Percentiles rank a stretch among this genome's conserved stretches.
Evolutionary conservation across 2,888 invertebrate genomes (phyloP).

Genomic region (Aethes cnicana): DNA sequence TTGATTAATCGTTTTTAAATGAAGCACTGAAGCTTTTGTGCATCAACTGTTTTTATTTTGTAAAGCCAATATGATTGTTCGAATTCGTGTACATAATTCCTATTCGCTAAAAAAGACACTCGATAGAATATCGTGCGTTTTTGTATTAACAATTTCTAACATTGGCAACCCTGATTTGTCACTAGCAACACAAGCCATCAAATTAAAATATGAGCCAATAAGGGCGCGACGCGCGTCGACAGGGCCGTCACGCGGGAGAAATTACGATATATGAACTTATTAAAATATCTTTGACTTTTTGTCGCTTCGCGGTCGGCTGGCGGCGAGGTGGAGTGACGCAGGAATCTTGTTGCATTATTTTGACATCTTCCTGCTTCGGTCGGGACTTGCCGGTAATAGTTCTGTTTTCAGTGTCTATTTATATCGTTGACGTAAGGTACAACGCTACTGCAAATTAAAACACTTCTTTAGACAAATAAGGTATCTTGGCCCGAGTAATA

Average conservation of each 20-base stretch:
- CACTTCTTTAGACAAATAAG: no score
- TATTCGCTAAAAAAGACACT: no score
- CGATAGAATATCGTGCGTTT: no score
- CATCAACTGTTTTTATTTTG: slow-evolving; percentile 1
- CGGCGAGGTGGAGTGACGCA: slow-evolving; percentile 52
- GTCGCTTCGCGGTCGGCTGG: slow-evolving; percentile 70
- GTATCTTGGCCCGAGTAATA: no score
- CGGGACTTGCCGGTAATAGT: slow-evolving; percentile 28
- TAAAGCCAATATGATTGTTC: not conserved
- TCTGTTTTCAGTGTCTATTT: slow-evolving; percentile 13
- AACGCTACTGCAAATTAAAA: not conserved
- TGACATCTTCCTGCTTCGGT: slow-evolving; percentile 47
- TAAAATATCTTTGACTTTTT: slow-evolving; percentile 72
- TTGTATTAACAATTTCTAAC: slow-evolving; percentile 9
- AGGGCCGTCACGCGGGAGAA: slow-evolving; percentile 71
- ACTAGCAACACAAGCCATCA: slow-evolving; percentile 64
- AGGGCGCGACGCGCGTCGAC: slow-evolving; percentile 65
- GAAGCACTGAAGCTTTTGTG: slow-evolving; percentile 7
- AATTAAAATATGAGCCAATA: slow-evolving; percentile 80
- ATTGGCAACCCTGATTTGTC: slow-evolving; percentile 54
- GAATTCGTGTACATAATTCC: no score
- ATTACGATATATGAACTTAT: slow-evolving; percentile 77
- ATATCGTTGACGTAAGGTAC: slow-evolving; percentile 1
- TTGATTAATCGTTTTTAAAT: slow-evolving; percentile 44
- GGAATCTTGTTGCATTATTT: slow-evolving; percentile 40